phyloP scores from a whole-genome alignment of 2,888 invertebrate genomes.

The Dendrolimus houi region DNA sequence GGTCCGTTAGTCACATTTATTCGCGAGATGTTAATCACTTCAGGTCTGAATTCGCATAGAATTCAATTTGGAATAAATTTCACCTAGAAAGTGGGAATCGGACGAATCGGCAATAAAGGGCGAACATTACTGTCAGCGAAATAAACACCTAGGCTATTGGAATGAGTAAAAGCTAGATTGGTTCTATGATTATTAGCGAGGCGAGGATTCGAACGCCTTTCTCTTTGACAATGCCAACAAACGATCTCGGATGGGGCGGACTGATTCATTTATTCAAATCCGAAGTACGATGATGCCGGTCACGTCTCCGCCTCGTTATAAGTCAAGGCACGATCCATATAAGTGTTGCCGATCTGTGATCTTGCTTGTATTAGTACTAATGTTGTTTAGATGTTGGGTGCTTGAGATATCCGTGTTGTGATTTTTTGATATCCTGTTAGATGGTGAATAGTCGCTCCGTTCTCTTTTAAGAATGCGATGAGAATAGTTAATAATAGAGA shows the following conservation, averaged over 20 bases:
- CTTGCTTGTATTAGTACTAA: conserved; percentile 27
- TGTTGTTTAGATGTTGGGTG: not conserved
- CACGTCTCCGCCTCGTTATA: conserved; percentile 47
- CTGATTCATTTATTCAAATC: conserved; percentile 56
- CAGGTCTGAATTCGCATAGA: too few relatives aligned
- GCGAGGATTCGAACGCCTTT: conserved; percentile 63
- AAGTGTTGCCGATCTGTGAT: conserved; percentile 47
- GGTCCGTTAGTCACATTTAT: too few relatives aligned
- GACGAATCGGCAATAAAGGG: not conserved
- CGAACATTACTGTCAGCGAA: conserved; percentile 21
- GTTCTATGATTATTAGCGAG: conserved; percentile 42
- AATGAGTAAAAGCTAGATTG: conserved; percentile 54
- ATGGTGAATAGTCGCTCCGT: not conserved
- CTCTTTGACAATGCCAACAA: conserved; percentile 52
- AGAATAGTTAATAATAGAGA: too few relatives aligned
- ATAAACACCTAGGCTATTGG: conserved; percentile 36
- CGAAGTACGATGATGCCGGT: conserved; percentile 44
- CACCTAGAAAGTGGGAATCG: not conserved
- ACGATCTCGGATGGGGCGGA: conserved; percentile 43
- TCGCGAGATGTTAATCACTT: too few relatives aligned
- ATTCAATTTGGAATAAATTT: not conserved
- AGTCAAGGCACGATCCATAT: conserved; percentile 39
- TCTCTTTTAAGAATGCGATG: not conserved
- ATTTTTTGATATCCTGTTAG: not conserved
- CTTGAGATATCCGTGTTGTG: not conserved